Evolutionary conservation across 2,797 vertebrate species (phyloP).

Genomic region (Agapornis canus): DNA sequence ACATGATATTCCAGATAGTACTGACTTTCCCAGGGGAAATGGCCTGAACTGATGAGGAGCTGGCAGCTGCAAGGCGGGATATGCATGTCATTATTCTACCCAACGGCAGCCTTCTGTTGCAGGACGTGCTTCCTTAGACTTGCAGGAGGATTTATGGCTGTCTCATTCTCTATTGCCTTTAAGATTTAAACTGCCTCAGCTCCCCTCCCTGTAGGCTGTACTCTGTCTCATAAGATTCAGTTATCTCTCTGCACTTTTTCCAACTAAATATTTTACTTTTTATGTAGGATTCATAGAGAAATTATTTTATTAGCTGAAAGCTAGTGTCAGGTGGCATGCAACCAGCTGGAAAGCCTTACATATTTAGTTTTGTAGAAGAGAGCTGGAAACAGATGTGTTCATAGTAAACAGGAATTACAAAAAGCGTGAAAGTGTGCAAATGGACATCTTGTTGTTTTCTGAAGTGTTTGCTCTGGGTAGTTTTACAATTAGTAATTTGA

Average conservation of each 20-base stretch:
- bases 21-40: neutral
- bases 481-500: neutral
- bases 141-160: neutral
- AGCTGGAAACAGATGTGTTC: neutral
- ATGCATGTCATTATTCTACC: neutral
- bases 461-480: neutral
- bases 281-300: neutral
- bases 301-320: constrained; percentile 34
- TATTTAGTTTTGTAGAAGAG: neutral
- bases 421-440: neutral
- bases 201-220: neutral
- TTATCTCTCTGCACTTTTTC: neutral
- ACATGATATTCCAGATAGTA: neutral
- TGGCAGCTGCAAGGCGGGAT: neutral
- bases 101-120: neutral
- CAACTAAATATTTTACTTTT: neutral
- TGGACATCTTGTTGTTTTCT: neutral
- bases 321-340: neutral
- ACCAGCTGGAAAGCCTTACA: neutral
- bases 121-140: neutral
- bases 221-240: neutral
- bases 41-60: neutral
- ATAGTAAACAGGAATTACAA: neutral
- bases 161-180: neutral
- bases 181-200: neutral